Evolutionary conservation across 2,797 vertebrate species (phyloP).

Genomic region (Morelia viridis): DNA sequence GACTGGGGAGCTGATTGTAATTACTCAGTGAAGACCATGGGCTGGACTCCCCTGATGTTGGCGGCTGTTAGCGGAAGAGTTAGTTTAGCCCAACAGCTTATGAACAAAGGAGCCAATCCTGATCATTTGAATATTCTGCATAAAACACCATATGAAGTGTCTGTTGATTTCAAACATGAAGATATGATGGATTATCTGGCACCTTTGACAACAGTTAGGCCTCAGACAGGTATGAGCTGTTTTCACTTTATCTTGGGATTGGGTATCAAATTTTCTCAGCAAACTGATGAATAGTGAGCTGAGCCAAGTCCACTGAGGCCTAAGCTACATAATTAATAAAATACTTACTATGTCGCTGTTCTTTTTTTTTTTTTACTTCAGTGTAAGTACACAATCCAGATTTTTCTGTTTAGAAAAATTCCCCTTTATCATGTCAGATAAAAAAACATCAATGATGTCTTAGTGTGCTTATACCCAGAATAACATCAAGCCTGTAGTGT

Average conservation of each 20-base stretch:
- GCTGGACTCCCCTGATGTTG: slow-evolving; percentile 93
- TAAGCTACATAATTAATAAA: background rate
- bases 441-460: background rate
- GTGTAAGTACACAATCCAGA: background rate
- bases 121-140: slow-evolving; percentile 87
- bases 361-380: background rate
- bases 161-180: slow-evolving; percentile 87
- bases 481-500: background rate
- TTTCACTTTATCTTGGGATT: background rate
- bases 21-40: slow-evolving; percentile 81
- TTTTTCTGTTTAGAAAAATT: background rate
- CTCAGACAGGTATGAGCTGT: slow-evolving; percentile 81
- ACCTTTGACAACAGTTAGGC: slow-evolving; percentile 88
- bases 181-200: slow-evolving; percentile 90
- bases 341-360: background rate
- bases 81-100: slow-evolving; percentile 85
- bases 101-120: slow-evolving; percentile 90
- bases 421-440: background rate
- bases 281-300: background rate
- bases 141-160: slow-evolving; percentile 92
- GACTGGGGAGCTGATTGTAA: slow-evolving; percentile 94
- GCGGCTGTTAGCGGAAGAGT: slow-evolving; percentile 86
- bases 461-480: background rate
- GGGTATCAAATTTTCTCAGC: background rate
- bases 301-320: background rate